Percentiles rank a stretch among this genome's conserved stretches.
These are phyloP conservation scores for Idaea biselata DNA, from an alignment of 2,888 invertebrate genomes.

Conservation along the genomic window DNA sequence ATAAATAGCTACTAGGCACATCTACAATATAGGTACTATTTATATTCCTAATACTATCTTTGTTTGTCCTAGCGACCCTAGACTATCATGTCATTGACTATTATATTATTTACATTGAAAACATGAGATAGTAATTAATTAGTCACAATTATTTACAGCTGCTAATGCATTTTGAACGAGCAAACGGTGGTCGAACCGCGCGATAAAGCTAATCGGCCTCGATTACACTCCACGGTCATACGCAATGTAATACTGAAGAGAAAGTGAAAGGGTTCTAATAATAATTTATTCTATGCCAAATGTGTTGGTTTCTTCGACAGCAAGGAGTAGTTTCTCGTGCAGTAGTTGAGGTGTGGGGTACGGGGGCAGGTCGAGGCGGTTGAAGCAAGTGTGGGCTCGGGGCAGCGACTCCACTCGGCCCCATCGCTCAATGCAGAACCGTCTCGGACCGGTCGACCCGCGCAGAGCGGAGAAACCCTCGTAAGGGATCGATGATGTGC, in stretches of 20 bases:
- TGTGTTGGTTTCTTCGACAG: conserved; percentile 97
- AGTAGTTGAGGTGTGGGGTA: conserved; percentile 96
- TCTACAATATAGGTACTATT: conserved; percentile 42
- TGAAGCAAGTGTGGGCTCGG: conserved; percentile 98
- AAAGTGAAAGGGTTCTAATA: conserved; percentile 6
- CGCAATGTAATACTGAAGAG: conserved; percentile 6
- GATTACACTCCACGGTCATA: conserved; percentile 21
- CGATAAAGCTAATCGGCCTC: conserved; percentile 28
- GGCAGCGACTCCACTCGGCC: conserved; percentile 96
- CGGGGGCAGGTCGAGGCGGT: conserved; percentile 96
- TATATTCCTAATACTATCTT: conserved; percentile 50
- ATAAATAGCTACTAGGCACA: conserved; percentile 52
- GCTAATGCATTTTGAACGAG: conserved; percentile 31
- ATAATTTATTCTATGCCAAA: conserved; percentile 96
- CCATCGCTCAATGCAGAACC: conserved; percentile 99
- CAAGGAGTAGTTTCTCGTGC: conserved; percentile 94
- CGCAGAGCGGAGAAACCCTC: conserved; percentile 97
- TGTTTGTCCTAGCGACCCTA: conserved; percentile 47
- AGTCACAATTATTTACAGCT: conserved; percentile 49
- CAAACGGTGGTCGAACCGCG: conserved; percentile 29
- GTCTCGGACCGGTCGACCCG: conserved; percentile 96
- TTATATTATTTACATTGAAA: conserved; percentile 68
- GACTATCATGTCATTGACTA: conserved; percentile 58
- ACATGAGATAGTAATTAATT: conserved; percentile 39
- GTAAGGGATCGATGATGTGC: conserved; percentile 98